A percentile compares a stretch with the other conserved stretches of the same genome.
Evolutionary conservation across 2,113 vertebrate species (phyloP).

Genomic region (Phasianus colchicus): DNA sequence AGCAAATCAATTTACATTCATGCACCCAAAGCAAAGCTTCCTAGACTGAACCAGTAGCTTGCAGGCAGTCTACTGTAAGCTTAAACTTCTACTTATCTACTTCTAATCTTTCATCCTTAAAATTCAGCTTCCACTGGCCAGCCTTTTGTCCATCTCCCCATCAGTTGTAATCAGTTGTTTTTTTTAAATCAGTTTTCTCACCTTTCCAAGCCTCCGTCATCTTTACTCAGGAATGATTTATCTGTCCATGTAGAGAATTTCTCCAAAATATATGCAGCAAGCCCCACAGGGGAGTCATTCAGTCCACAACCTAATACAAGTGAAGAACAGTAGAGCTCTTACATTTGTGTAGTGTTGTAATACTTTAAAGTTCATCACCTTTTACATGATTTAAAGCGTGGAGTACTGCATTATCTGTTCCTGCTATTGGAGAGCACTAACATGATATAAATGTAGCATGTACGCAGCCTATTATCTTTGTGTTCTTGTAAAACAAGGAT

Average conservation of each 20-base stretch:
- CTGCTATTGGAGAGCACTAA: background rate
- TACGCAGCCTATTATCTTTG: background rate
- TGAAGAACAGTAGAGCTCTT: background rate
- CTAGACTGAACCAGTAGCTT: background rate
- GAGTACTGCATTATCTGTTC: background rate
- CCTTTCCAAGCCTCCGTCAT: slow-evolving; percentile 87
- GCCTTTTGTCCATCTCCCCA: background rate
- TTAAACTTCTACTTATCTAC: background rate
- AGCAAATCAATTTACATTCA: background rate
- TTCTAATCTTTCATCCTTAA: background rate
- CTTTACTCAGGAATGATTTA: slow-evolving; percentile 71
- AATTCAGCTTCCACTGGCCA: background rate
- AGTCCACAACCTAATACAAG: slow-evolving; percentile 81
- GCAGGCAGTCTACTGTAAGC: background rate
- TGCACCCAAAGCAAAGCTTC: background rate
- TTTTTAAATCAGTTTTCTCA: background rate
- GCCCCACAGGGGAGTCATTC: slow-evolving; percentile 87
- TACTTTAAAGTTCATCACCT: background rate
- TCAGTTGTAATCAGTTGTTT: background rate
- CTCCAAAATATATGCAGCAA: slow-evolving; percentile 90
- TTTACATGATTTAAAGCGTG: background rate
- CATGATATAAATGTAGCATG: background rate
- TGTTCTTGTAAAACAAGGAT: background rate
- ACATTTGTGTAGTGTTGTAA: background rate
- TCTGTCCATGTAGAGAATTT: slow-evolving; percentile 90